Base-by-base conservation (phyloP, 53 echinoderm and acorn worm species). In the Antedon mediterranea region DNA sequence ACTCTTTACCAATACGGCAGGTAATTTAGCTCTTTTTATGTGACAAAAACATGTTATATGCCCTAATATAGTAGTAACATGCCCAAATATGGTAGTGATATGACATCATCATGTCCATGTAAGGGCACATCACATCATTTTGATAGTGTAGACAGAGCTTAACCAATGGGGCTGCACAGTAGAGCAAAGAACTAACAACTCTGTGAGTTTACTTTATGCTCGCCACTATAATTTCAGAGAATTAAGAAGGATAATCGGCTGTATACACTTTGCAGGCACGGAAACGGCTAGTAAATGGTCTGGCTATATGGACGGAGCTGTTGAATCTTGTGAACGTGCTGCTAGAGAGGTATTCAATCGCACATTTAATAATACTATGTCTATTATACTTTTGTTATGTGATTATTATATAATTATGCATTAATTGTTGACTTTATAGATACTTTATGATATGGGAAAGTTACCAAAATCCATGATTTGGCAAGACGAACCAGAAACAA, bases 1-100 rank as follows among this genome's bases (percentile, higher is more conserved):
- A 80, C 85, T 1, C 79, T 91, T 7, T 85, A 82, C 0, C 80
- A 85, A 43, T 85, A 83, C 31, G 85, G 91, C 72, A 88, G 78
- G 91, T 91, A 83, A 2, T 37, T 6, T 11, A 37, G 11, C 4
- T 37, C 11, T 6, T 3, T 57, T n/a, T n/a, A n/a, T n/a, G n/a
- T n/a, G n/a, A 57, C 57, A 8, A 57, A 57, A 2, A 11, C 57
- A 57, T 57, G 9, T 57, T 15, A 57, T n/a, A n/a, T n/a, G n/a
- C n/a, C n/a, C n/a, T n/a, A n/a, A n/a, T n/a, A n/a, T n/a, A n/a
- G n/a, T n/a, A n/a, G n/a, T n/a, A n/a, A n/a, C n/a, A n/a, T n/a
- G n/a, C n/a, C n/a, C n/a, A n/a, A n/a, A n/a, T n/a, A n/a, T n/a
- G n/a, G n/a, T n/a, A n/a, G n/a, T n/a, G n/a, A n/a, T n/a, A n/a